Base-by-base conservation (phyloP, 2,888 invertebrate species). In the Calliopum simillimum region DNA sequence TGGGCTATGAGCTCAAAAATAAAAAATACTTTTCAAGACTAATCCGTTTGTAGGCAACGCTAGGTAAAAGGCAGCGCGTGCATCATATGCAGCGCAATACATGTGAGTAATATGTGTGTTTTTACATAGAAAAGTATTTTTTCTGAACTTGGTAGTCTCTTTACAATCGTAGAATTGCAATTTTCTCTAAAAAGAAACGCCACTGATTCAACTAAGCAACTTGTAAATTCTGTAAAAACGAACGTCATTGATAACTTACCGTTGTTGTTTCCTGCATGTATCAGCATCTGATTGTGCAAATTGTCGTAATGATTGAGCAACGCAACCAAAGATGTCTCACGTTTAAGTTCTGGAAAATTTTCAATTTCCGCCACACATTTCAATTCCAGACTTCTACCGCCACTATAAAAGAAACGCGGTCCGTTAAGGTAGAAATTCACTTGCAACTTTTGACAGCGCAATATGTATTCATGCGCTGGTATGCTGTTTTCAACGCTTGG, bases 281-380 rank as follows among this genome's bases (percentile, higher is more conserved):
- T 79, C 75, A 86, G 77, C 82, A 86, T 86, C 75, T 85, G 85
- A 80, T 85, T 86, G 77, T 83, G 84, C 73, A 85, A 78, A 75
- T 86, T 85, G 73, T 86, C 84, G 59, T 80, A 81, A 62, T 83
- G 82, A 70, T 81, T 79, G 16, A 86, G 78, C 63, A 79, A 72
- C 21, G 86, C 85, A 74, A 79, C 84, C 14, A 84, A 78, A 33
- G 81, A 76, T 33, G 81, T 81, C 70, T 86, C 85, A 44, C 85
- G 84, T 56, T 80, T 77, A 59, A 85, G 74, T 64, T 82, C 80
- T 53, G 85, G 82, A 69, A 85, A 85, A 76, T 83, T 83, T 73
- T 85, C 84, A 77, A 86, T 86, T 79, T 86, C 85, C 73, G 86
- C 85, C 25, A 86, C 82, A 77, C 86, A 86, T 76, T 84, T 85